Base-by-base conservation (phyloP, 1,140 invertebrate genomes). In the Euschistus heros region DNA sequence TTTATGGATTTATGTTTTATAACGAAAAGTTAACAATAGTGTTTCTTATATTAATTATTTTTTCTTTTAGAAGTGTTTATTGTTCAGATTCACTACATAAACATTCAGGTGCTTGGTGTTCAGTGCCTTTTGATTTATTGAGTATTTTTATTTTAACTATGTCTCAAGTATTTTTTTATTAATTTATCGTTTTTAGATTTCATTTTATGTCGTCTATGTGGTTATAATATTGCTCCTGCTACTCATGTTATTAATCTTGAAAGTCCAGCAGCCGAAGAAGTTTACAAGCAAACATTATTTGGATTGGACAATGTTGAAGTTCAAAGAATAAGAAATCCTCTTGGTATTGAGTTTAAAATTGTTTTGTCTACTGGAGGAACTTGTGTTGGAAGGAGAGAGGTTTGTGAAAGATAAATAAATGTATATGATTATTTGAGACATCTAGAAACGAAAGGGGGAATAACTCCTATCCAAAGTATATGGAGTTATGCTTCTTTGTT, bases 191-290 rank as follows among this genome's bases (percentile, higher is more conserved):
- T 62, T 68, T 47, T 59, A 68, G 70, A 71, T 64, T 71, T 67
- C 54, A 17, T 71, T 22, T 62, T 71, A 14, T 71, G 70, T 33
- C 67, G 70, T 22, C 42, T 50, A 20, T 71, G 70, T 57, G 70
- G 70, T 14, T 60, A 37, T 37, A 69, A 71, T 62, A 44, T 71
- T 26, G 66, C 68, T 20, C 65, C 70, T 22, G 66, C 66, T 17
- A 47, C 63, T 30, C 57, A 57, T 24, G 42, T 71, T 22, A 66
- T 62, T 20, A 67, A 67, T 50, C 30, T 69, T 59, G 20, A 44
- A 26, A 67, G 65, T 42, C 70, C 70, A 6, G 60, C 68, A 37
- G 68, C 70, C 24, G 44, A 63, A 44, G 3, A 54, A 27, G 44
- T 47, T 10, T 33, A 26, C n/a, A 65, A 68, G 22, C 50, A 57